A percentile compares a stretch with the other conserved stretches of the same genome.
phyloP scores from a whole-genome alignment of 1,140 invertebrate genomes.

The Portunus trituberculatus region DNA sequence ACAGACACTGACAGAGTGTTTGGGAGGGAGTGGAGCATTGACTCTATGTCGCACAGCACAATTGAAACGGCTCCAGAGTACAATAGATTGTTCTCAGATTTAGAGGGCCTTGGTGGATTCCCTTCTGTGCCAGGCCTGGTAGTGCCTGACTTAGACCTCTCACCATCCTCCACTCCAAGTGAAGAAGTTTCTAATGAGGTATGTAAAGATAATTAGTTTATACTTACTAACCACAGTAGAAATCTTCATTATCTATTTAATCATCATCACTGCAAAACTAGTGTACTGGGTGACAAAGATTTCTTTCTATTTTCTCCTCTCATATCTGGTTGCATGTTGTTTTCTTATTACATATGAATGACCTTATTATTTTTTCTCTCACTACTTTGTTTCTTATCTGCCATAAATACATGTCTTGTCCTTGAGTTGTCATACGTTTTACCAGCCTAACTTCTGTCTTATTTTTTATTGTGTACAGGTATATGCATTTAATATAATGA shows the following conservation, averaged over 20 bases:
- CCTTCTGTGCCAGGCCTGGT: constrained; percentile 24
- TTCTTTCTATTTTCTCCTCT: too few relatives aligned
- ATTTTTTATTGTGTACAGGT: too few relatives aligned
- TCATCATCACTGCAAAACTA: too few relatives aligned
- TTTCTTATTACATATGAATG: too few relatives aligned
- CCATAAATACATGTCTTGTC: neutral
- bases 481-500: too few relatives aligned
- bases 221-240: too few relatives aligned
- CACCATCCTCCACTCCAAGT: constrained; percentile 62
- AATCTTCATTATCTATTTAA: too few relatives aligned
- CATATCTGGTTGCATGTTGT: too few relatives aligned
- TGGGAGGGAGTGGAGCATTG: constrained; percentile 39
- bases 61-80: constrained; percentile 55
- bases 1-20: constrained; percentile 29
- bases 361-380: too few relatives aligned
- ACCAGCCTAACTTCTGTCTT: too few relatives aligned
- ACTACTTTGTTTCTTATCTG: neutral
- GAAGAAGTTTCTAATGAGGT: constrained; percentile 55
- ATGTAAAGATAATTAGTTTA: constrained; percentile 25
- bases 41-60: constrained; percentile 44
- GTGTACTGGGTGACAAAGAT: too few relatives aligned
- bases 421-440: neutral
- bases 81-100: constrained; percentile 50
- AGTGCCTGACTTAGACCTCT: neutral
- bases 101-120: constrained; percentile 32